Percentiles rank a stretch among this genome's conserved stretches.
phyloP scores from a whole-genome alignment of 2,113 vertebrate genomes.

The Cervus canadensis region DNA sequence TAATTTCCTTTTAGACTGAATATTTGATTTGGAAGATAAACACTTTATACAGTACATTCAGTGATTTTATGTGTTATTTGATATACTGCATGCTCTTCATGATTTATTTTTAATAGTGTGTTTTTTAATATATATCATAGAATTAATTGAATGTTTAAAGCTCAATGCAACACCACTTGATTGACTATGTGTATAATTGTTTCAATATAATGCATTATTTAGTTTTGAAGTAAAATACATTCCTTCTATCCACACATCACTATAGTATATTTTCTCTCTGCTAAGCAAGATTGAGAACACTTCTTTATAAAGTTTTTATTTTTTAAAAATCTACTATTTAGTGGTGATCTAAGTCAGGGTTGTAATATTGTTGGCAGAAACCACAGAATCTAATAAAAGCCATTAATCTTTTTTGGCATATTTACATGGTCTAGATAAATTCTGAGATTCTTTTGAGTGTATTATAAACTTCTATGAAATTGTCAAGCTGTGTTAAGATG shows the following conservation, averaged over 20 bases:
- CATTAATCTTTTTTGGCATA: background rate
- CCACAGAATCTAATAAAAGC: background rate
- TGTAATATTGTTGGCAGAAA: background rate
- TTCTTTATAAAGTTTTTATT: background rate
- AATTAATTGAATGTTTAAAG: background rate
- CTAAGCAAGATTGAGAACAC: background rate
- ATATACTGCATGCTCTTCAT: background rate
- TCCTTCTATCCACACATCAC: background rate
- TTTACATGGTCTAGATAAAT: background rate
- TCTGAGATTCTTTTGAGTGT: background rate
- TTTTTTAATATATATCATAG: background rate
- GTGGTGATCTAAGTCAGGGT: background rate
- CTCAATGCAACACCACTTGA: background rate
- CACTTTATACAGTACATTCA: background rate
- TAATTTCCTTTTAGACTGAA: background rate
- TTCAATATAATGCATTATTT: background rate
- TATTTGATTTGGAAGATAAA: constrained; percentile 15
- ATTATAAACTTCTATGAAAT: background rate
- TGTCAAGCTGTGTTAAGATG: background rate
- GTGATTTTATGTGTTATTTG: background rate
- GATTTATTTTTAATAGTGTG: background rate
- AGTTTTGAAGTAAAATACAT: background rate
- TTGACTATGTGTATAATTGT: background rate
- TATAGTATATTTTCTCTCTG: background rate
- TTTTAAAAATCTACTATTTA: constrained; percentile 1